Base-by-base conservation (phyloP, 2,113 vertebrate genomes). In the Corvus moneduloides region DNA sequence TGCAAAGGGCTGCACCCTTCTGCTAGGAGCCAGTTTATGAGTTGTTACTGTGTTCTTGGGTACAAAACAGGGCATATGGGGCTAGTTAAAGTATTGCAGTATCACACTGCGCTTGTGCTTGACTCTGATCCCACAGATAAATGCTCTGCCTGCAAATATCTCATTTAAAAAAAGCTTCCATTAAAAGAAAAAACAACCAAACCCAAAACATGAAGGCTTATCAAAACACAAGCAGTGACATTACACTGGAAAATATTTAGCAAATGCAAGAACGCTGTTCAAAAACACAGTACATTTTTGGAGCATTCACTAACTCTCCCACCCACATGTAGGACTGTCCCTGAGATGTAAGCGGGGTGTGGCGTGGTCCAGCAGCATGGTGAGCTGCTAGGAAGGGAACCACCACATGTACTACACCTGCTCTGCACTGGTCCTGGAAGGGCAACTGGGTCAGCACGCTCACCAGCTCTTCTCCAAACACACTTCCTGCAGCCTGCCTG, bases 401-500 rank as follows among this genome's bases (percentile, higher is more conserved):
- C n/a, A 72, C 9, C 27, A 46, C 18, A 27, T 0, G 3, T 7
- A 4, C 26, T 8, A 11, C 20, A 41, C 7, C 21, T 64, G 24
- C 26, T 80, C 59, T 58, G 49, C 35, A 33, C 35, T 6, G 2
- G 6, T 63, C 32, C 56, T 75, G 26, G 24, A 15, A 44, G 14
- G 16, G 15, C 1, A 1, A 14, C 33, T 19, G 58, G n/a, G 33
- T 46, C 4, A 4, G 32, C 21, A 64, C 1, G 0, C 8, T 62
- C 46, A 52, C 27, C 17, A 46, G 1, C 19, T 62, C 37, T 3
- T 35, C 54, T 56, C 24, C 72, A 77, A 62, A 32, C 11, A 17
- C 0, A 0, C 7, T 61, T 30, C 28, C 22, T 71, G 46, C 48
- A 78, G 52, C 37, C 37, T 67, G 19, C n/a, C 56, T 28, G 44